These are phyloP conservation scores for Melanotaenia pygmaea DNA, from an alignment of 2,797 vertebrate species.

Conservation along the genomic window DNA sequence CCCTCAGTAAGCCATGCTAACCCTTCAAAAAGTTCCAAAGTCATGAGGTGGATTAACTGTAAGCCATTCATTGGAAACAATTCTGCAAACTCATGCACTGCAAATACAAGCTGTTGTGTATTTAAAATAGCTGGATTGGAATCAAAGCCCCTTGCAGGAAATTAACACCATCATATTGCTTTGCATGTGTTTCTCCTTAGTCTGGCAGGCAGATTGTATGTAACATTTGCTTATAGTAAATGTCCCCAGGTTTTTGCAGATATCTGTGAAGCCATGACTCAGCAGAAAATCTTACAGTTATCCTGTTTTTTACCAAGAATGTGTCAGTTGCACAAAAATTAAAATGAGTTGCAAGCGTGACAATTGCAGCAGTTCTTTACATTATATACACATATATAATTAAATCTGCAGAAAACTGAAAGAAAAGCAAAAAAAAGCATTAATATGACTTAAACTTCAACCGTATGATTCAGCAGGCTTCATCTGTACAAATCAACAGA, in stretches of 20 bases:
- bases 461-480: background rate
- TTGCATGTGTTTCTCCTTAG: constrained; percentile 76
- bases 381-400: background rate
- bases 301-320: background rate
- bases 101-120: constrained; percentile 55
- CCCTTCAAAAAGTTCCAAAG: constrained; percentile 41
- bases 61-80: constrained; percentile 55
- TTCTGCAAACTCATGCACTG: constrained; percentile 42
- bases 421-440: background rate
- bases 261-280: constrained; percentile 39
- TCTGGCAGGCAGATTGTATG: constrained; percentile 36
- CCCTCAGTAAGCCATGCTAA: constrained; percentile 38
- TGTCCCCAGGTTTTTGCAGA: constrained; percentile 40
- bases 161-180: constrained; percentile 70
- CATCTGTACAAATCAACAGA: background rate
- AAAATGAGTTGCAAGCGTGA: background rate
- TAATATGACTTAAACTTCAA: constrained; percentile 1
- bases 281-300: constrained; percentile 18
- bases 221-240: constrained; percentile 55
- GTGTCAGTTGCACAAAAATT: background rate
- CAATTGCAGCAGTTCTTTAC: background rate
- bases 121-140: constrained; percentile 72
- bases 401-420: constrained; percentile 1
- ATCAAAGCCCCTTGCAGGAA: constrained; percentile 73
- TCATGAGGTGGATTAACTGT: constrained; percentile 49